Base-by-base conservation (phyloP, 53 echinoderm and acorn worm species). In the Arbacia lixula region DNA sequence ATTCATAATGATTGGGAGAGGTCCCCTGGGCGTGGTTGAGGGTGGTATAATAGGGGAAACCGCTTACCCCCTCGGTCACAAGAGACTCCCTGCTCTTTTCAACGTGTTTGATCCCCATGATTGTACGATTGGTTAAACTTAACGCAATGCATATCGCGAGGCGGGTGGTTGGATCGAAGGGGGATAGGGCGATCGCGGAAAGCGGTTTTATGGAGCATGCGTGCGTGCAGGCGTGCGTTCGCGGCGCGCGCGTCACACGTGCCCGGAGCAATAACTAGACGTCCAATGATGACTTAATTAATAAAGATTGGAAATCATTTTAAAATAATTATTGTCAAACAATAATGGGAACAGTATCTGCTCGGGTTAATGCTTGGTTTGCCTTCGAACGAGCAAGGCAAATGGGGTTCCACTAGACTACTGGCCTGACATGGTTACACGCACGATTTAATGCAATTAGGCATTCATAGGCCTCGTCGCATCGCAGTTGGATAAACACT, bases 311-410 rank as follows among this genome's bases (percentile, higher is more conserved):
- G 20, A 81, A 81, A 81, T 81, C 82, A 63, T 63, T 63, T 64
- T 81, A 41, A 63, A 81, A 81, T 81, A 38, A 77, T 77, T 57
- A 81, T 81, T 81, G 78, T 58, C 78, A 77, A 77, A 77, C 60
- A 77, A 77, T 32, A 77, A 57, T 39, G 49, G 78, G 78, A 81
- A 63, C 82, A 63, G 64, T 62, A 63, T 81, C 82, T 81, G 82
- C 20, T 5, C 28, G 69, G 40, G 69, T 21, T 69, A 69, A 69
- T 12, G 12, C 16, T n/a, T n/a, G n/a, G n/a, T n/a, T n/a, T n/a
- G n/a, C n/a, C n/a, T n/a, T n/a, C n/a, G n/a, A n/a, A n/a, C n/a
- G n/a, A n/a, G n/a, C n/a, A n/a, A n/a, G n/a, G n/a, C n/a, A n/a
- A n/a, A n/a, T n/a, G n/a, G n/a, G n/a, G n/a, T n/a, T n/a, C n/a